A percentile compares a stretch with the other conserved stretches of the same genome.
Conservation (phyloP, 2,113 vertebrate genomes). For the Cygnus buccinator region DNA sequence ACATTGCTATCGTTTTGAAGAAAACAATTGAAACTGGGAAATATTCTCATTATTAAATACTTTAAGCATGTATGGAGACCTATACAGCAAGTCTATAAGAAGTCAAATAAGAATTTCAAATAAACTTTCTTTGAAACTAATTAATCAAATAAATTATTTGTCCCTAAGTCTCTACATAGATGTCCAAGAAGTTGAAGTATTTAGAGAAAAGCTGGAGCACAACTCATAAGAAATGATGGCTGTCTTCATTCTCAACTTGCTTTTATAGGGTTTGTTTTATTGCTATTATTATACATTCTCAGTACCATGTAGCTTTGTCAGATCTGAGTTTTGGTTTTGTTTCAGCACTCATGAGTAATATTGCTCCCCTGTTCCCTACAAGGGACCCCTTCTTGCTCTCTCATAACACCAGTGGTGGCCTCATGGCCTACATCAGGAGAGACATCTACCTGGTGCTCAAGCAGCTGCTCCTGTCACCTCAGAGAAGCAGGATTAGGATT, state of each 20-base stretch:
- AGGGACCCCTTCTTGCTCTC: not conserved
- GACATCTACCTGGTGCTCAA: not conserved
- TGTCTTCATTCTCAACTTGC: not conserved
- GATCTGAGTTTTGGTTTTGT: not conserved
- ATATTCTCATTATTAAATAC: not conserved
- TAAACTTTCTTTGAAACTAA: not conserved
- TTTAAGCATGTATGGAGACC: not conserved
- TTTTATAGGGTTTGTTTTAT: not conserved
- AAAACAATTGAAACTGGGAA: not conserved
- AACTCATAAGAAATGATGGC: not conserved
- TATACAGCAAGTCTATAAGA: not conserved
- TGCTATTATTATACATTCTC: not conserved
- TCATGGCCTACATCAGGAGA: not conserved
- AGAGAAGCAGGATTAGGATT: not conserved
- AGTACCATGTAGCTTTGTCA: not conserved
- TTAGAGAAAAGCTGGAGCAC: not conserved
- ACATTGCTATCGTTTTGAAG: not conserved
- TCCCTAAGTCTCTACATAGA: not conserved
- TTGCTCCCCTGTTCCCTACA: not conserved
- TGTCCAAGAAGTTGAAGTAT: not conserved
- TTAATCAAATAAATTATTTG: not conserved
- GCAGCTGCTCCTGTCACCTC: slow-evolving; percentile 9
- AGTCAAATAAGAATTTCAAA: not conserved
- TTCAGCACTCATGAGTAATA: not conserved
- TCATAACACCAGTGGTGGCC: not conserved